Percentiles rank a stretch among this genome's conserved stretches.
phyloP scores from a whole-genome alignment of 2,797 vertebrate species.

The Pristis pectinata region DNA sequence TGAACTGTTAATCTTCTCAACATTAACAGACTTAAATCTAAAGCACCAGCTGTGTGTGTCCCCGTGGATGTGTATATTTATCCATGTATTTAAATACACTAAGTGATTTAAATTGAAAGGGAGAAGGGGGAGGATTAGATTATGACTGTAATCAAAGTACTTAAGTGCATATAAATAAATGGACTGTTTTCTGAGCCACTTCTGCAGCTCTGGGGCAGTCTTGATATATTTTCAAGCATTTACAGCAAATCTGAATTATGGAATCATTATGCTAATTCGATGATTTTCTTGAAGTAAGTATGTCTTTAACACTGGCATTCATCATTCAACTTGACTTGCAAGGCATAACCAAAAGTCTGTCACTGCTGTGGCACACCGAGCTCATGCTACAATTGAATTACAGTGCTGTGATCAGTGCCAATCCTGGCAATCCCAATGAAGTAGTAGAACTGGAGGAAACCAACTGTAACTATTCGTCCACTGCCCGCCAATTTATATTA shows the following conservation, averaged over 20 bases:
- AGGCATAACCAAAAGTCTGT: background rate
- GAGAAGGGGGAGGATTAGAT: background rate
- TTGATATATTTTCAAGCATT: background rate
- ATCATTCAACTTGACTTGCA: background rate
- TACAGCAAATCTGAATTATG: background rate
- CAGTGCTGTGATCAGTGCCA: background rate
- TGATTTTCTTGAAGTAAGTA: background rate
- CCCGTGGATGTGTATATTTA: background rate
- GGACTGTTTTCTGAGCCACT: background rate
- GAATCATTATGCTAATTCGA: background rate
- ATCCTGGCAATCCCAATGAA: background rate
- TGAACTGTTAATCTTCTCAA: background rate
- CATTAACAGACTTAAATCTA: background rate
- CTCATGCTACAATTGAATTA: background rate
- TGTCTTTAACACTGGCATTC: background rate
- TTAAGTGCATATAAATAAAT: background rate
- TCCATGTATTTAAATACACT: background rate
- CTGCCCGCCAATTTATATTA: background rate
- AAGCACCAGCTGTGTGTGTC: background rate
- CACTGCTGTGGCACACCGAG: background rate
- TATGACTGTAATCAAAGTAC: background rate
- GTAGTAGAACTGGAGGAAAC: background rate
- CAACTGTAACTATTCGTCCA: background rate
- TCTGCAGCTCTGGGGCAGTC: background rate
- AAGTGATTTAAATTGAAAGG: background rate